A percentile compares a stretch with the other conserved stretches of the same genome.
These are phyloP conservation scores for Plagodis pulveraria DNA, from an alignment of 2,888 invertebrate genomes.

Conservation along the genomic window DNA sequence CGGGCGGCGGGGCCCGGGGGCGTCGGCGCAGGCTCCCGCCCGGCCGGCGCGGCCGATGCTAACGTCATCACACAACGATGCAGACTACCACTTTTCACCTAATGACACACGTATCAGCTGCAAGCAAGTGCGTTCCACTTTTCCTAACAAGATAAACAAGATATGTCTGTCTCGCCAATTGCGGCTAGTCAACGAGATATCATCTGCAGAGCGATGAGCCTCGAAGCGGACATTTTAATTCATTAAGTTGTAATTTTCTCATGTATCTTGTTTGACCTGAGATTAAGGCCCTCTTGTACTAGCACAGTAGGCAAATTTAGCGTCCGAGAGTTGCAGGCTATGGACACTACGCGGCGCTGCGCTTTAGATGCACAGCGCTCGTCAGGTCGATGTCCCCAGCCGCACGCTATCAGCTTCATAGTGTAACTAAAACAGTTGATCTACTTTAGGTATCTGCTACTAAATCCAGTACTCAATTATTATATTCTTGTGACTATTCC, in stretches of 20 bases:
- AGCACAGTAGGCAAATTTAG: too few relatives aligned
- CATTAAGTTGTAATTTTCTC: slow-evolving; percentile 2
- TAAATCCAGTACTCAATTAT: too few relatives aligned
- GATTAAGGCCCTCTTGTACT: too few relatives aligned
- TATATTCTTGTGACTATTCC: too few relatives aligned
- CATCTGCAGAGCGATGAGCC: neutral
- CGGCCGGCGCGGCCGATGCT: neutral
- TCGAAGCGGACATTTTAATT: slow-evolving; percentile 4
- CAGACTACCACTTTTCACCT: neutral
- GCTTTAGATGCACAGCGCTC: too few relatives aligned
- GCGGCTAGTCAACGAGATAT: slow-evolving; percentile 1
- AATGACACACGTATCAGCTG: slow-evolving; percentile 1
- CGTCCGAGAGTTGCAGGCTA: too few relatives aligned
- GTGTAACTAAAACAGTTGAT: too few relatives aligned
- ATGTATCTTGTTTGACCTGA: neutral
- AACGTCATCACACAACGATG: slow-evolving; percentile 9
- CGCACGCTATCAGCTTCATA: too few relatives aligned
- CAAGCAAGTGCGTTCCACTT: slow-evolving; percentile 12
- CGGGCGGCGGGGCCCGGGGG: slow-evolving; percentile 1
- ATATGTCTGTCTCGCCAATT: slow-evolving; percentile 4
- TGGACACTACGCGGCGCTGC: too few relatives aligned
- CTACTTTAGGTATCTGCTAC: too few relatives aligned
- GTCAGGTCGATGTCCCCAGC: too few relatives aligned
- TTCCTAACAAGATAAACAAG: slow-evolving; percentile 5
- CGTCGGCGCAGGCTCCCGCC: slow-evolving; percentile 2